These are phyloP conservation scores for Ateles fusciceps DNA, from an alignment of 2,797 vertebrate genomes.

Conservation along the genomic window DNA sequence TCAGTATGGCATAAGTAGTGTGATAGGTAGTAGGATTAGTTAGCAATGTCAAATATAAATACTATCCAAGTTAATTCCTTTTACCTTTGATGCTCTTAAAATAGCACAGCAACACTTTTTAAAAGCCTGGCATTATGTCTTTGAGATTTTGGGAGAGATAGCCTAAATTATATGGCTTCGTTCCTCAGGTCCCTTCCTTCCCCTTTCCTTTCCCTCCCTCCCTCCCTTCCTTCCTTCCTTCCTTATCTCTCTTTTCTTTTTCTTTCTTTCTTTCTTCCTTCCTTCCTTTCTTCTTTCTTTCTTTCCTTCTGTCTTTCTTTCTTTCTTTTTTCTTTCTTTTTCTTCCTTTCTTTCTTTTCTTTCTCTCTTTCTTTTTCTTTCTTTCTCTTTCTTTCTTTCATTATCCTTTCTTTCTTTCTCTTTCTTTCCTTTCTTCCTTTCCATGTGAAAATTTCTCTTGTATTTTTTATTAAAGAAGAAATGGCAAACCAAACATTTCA, in stretches of 20 bases:
- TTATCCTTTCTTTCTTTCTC: too few species aligned
- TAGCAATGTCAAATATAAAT: background rate
- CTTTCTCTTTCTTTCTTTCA: too few species aligned
- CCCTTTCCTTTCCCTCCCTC: too few species aligned
- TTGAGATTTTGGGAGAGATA: background rate
- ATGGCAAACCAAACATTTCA: background rate
- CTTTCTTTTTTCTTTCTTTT: too few species aligned
- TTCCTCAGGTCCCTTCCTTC: background rate
- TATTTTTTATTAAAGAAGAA: background rate
- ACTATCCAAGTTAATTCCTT: background rate
- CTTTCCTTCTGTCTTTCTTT: rapidly evolving
- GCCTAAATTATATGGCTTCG: background rate
- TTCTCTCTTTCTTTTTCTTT: too few species aligned
- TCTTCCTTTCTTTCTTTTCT: too few species aligned
- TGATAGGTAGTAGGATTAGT: background rate
- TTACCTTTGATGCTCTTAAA: background rate
- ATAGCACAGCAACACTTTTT: background rate
- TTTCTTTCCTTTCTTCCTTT: too few species aligned
- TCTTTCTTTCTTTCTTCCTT: too few species aligned
- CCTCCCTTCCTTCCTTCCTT: too few species aligned
- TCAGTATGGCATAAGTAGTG: background rate
- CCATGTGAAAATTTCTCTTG: background rate
- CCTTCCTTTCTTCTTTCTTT: too few species aligned
- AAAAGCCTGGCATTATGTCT: background rate
- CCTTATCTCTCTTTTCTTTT: too few species aligned